These are phyloP conservation scores for Schizopygopsis pylzovi DNA, from an alignment of 2,797 vertebrate genomes.

Conservation along the genomic window DNA sequence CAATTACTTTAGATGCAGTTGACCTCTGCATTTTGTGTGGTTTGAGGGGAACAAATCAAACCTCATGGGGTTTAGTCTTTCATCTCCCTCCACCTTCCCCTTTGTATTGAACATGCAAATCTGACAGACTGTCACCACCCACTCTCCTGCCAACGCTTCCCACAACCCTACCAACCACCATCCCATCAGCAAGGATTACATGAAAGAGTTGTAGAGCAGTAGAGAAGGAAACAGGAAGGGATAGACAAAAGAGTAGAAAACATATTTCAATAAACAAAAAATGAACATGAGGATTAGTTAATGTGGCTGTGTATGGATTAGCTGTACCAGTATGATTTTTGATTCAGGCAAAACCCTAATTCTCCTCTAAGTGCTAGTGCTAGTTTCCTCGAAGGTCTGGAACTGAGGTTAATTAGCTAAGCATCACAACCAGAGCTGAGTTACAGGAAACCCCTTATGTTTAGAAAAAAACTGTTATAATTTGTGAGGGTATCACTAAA, in stretches of 20 bases:
- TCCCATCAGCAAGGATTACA: slow-evolving; percentile 46
- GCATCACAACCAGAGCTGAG: background rate
- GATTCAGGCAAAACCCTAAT: slow-evolving; percentile 9
- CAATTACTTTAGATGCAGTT: slow-evolving; percentile 9
- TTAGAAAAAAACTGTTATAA: background rate
- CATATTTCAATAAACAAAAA: slow-evolving; percentile 31
- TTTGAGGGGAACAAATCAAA: slow-evolving; percentile 41
- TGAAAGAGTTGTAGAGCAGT: slow-evolving; percentile 37
- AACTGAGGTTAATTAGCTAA: slow-evolving; percentile 21
- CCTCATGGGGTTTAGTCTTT: slow-evolving; percentile 40
- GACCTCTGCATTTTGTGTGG: slow-evolving; percentile 19
- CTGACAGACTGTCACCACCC: slow-evolving; percentile 49
- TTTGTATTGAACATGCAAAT: slow-evolving; percentile 56
- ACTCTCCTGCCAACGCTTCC: slow-evolving; percentile 31
- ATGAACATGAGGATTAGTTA: slow-evolving; percentile 49
- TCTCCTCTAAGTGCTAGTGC: background rate
- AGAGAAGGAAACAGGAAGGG: slow-evolving; percentile 29
- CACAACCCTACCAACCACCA: slow-evolving; percentile 2
- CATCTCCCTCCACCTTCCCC: slow-evolving; percentile 16
- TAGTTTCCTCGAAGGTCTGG: background rate
- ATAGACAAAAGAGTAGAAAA: slow-evolving; percentile 23
- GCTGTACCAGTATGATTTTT: slow-evolving; percentile 9
- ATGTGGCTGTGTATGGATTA: slow-evolving; percentile 19
- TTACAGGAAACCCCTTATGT: background rate
- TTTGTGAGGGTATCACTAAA: background rate